These are phyloP conservation scores for Antitype chi DNA, from an alignment of 2,888 invertebrate species.

Conservation along the genomic window DNA sequence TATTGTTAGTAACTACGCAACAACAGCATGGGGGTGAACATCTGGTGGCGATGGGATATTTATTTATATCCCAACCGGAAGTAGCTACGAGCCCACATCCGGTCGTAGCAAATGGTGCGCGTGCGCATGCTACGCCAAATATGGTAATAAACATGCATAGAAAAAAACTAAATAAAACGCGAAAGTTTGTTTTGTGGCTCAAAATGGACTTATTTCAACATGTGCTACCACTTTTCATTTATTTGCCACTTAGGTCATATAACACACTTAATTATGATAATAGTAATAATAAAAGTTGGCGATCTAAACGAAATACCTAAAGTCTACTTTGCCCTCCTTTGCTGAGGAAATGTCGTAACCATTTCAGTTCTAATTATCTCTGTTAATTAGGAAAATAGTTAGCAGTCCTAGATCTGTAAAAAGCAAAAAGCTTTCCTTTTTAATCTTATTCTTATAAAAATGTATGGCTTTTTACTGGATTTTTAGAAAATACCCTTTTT, in stretches of 20 bases:
- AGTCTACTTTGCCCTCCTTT: slow-evolving; percentile 6
- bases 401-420: slow-evolving; percentile 1
- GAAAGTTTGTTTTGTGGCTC: neutral
- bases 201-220: neutral
- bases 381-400: slow-evolving; percentile 49
- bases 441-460: slow-evolving; percentile 2
- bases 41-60: slow-evolving; percentile 83
- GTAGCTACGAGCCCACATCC: slow-evolving; percentile 85
- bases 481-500: slow-evolving; percentile 17
- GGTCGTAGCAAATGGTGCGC: slow-evolving; percentile 75
- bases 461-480: neutral
- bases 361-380: slow-evolving; percentile 45
- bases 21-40: slow-evolving; percentile 78
- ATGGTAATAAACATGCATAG: slow-evolving; percentile 42
- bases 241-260: neutral
- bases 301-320: slow-evolving; percentile 20
- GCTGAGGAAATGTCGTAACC: slow-evolving; percentile 35
- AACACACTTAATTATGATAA: slow-evolving; percentile 6
- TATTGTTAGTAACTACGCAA: slow-evolving; percentile 21
- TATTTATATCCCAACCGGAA: slow-evolving; percentile 86
- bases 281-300: slow-evolving; percentile 11
- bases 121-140: slow-evolving; percentile 65
- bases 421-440: slow-evolving; percentile 8
- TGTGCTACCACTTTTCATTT: neutral
- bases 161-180: slow-evolving; percentile 7